Conservation (phyloP, 2,113 vertebrate species). For the Ochotona princeps region DNA sequence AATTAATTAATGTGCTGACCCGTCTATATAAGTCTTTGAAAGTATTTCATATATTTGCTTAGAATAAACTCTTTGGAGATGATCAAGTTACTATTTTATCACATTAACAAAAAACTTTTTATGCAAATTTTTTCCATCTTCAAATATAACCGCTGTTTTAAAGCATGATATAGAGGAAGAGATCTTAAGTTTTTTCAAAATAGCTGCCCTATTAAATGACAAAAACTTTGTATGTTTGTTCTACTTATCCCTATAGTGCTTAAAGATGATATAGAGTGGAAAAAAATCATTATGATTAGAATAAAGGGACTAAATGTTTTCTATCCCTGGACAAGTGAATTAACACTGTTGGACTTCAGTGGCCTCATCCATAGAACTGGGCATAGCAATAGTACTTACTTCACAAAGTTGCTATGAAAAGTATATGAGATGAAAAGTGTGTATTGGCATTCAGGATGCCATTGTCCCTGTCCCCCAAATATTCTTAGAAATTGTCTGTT, state of each 20-base stretch:
- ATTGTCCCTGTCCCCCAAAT: background rate
- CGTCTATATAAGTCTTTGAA: background rate
- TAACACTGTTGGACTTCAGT: background rate
- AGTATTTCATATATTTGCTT: background rate
- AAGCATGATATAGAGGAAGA: background rate
- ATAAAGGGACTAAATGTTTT: background rate
- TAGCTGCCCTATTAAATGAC: background rate
- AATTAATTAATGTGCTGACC: background rate
- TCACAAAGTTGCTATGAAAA: background rate
- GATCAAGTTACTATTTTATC: background rate
- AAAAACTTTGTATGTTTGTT: background rate
- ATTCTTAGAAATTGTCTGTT: background rate
- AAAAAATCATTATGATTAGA: background rate
- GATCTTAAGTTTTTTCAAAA: background rate
- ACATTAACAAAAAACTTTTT: background rate
- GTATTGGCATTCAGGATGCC: background rate
- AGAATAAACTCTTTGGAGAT: background rate
- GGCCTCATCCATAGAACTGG: background rate
- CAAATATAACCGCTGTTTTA: slow-evolving; percentile 22
- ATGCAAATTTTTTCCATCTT: background rate
- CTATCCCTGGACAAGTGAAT: background rate
- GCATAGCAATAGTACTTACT: background rate
- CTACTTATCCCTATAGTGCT: background rate
- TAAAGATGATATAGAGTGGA: background rate
- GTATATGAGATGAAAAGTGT: background rate